These are phyloP conservation scores for Spilogale gracilis DNA, from an alignment of 2,113 vertebrate genomes.

Conservation along the genomic window DNA sequence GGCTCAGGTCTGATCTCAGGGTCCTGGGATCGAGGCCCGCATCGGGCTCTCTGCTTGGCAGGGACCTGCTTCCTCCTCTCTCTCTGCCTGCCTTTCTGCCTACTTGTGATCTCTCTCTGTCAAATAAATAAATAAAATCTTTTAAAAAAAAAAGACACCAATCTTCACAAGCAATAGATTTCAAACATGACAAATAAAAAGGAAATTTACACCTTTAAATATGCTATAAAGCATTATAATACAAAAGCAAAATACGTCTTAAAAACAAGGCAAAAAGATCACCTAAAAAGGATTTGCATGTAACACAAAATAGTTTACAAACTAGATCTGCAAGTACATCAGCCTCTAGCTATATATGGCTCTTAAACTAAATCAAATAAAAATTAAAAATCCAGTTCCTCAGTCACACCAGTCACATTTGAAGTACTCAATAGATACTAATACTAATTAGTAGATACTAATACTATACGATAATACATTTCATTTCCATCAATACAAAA, in stretches of 20 bases:
- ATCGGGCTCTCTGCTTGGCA: no score
- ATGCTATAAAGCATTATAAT: conserved; percentile 14
- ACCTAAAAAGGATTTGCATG: conserved; percentile 36
- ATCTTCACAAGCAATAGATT: neutral
- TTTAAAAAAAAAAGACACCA: neutral
- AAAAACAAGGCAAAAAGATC: conserved; percentile 34
- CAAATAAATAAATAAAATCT: no score
- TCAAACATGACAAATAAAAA: conserved; percentile 27
- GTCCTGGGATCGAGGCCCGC: no score
- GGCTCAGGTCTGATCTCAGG: no score
- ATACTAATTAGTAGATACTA: neutral
- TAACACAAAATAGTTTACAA: conserved; percentile 45
- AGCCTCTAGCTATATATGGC: neutral
- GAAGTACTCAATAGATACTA: neutral
- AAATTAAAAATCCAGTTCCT: conserved; percentile 19
- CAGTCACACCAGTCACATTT: neutral
- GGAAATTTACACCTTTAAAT: neutral
- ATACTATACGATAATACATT: neutral
- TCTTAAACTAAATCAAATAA: conserved; percentile 19
- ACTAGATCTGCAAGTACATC: neutral
- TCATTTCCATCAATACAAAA: neutral
- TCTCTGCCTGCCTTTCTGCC: no score
- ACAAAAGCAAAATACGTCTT: neutral
- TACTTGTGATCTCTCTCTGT: no score
- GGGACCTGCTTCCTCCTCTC: no score